phyloP scores from a whole-genome alignment of 2,888 invertebrate species.

The Ennomos erosarius region DNA sequence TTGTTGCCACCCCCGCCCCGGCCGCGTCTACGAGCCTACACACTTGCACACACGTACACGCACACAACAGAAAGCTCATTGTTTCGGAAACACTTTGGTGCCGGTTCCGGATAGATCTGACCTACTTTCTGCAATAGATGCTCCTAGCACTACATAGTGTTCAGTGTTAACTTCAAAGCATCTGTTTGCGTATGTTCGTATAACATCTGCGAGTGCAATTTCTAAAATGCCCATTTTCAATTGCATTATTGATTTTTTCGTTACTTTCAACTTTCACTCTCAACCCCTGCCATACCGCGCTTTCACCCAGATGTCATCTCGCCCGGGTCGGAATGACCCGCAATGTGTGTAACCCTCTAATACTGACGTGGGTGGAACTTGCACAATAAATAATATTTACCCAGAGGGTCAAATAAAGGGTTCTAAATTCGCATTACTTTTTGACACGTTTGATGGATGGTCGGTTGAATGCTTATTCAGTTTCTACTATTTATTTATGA shows the following conservation, averaged over 20 bases:
- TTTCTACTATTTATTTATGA: slow-evolving; percentile 41
- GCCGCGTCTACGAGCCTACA: slow-evolving; percentile 1
- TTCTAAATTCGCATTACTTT: slow-evolving; percentile 57
- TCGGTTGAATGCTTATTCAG: slow-evolving; percentile 43
- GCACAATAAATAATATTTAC: slow-evolving; percentile 51
- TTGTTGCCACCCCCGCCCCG: slow-evolving; percentile 16
- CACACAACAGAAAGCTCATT: slow-evolving; percentile 33
- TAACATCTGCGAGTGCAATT: slow-evolving; percentile 5
- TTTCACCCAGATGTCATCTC: slow-evolving; percentile 38
- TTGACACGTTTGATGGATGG: slow-evolving; percentile 50
- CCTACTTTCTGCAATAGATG: slow-evolving; percentile 26
- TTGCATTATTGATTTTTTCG: slow-evolving; percentile 23
- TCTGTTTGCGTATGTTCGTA: not conserved
- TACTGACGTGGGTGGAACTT: slow-evolving; percentile 53
- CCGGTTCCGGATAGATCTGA: slow-evolving; percentile 31
- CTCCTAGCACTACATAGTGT: not conserved
- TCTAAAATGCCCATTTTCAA: slow-evolving; percentile 28
- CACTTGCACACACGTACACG: slow-evolving; percentile 34
- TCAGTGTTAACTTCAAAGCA: slow-evolving; percentile 1
- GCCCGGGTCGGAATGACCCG: slow-evolving; percentile 38
- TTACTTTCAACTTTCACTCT: slow-evolving; percentile 32
- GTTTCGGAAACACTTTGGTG: slow-evolving; percentile 25
- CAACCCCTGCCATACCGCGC: slow-evolving; percentile 27
- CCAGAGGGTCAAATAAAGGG: slow-evolving; percentile 59
- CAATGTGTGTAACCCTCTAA: slow-evolving; percentile 56